A percentile compares a stretch with the other conserved stretches of the same genome.
phyloP scores from a whole-genome alignment of 2,888 invertebrate species.

The Tolmerus cingulatus region DNA sequence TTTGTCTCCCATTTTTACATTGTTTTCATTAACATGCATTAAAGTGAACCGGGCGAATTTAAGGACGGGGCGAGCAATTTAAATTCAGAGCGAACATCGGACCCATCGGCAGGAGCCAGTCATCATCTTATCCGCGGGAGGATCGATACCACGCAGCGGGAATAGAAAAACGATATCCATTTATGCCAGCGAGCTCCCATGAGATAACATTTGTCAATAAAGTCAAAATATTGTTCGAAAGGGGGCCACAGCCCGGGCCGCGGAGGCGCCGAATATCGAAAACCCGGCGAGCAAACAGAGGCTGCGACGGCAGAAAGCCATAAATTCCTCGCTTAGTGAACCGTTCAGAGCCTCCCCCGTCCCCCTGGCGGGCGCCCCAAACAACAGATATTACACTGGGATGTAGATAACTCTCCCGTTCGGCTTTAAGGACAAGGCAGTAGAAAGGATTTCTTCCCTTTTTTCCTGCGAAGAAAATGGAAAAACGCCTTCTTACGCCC shows the following conservation, averaged over 20 bases:
- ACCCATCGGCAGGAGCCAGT: conserved; percentile 5
- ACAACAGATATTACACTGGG: conserved; percentile 9
- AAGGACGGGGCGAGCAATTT: neutral
- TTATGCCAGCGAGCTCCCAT: conserved; percentile 40
- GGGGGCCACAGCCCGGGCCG: neutral
- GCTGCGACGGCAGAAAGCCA: conserved; percentile 40
- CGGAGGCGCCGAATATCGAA: conserved; percentile 42
- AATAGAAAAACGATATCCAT: conserved; percentile 40
- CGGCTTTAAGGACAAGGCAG: neutral
- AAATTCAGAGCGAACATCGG: conserved; percentile 6
- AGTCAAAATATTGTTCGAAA: conserved; percentile 46
- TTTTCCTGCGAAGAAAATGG: neutral
- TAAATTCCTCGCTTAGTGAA: conserved; percentile 48
- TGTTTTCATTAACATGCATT: neutral
- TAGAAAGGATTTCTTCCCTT: neutral
- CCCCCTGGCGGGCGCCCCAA: neutral
- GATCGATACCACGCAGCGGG: conserved; percentile 30
- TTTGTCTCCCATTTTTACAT: neutral
- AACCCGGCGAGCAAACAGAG: conserved; percentile 36
- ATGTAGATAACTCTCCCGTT: neutral
- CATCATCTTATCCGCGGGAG: conserved; percentile 4
- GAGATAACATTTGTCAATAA: conserved; percentile 46
- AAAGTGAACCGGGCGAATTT: neutral
- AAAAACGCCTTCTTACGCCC: conserved; percentile 3
- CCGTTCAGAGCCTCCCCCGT: conserved; percentile 33